A percentile compares a stretch with the other conserved stretches of the same genome.
phyloP scores from a whole-genome alignment of 2,797 vertebrate species.

The Pangasius larnaudii region DNA sequence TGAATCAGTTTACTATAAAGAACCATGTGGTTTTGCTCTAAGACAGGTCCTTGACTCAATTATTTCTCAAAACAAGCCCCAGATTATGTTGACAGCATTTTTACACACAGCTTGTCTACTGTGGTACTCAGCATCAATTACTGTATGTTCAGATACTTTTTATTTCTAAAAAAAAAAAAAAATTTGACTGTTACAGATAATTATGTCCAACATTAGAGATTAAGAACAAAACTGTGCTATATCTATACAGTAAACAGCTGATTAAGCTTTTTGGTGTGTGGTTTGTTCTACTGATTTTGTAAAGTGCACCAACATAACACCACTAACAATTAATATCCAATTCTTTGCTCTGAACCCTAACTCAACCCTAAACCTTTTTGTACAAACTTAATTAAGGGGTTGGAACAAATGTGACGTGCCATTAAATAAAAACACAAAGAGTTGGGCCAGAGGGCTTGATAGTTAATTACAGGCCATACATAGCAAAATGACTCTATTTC shows the following conservation, averaged over 20 bases:
- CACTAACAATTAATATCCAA: slow-evolving; percentile 26
- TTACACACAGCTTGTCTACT: neutral
- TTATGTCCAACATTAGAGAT: neutral
- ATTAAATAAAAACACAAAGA: slow-evolving; percentile 58
- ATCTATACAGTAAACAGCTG: neutral
- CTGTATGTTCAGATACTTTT: neutral
- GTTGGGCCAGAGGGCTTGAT: slow-evolving; percentile 40
- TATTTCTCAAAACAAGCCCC: neutral
- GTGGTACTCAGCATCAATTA: neutral
- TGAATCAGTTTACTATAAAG: neutral
- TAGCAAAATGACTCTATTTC: slow-evolving; percentile 40
- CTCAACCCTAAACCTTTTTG: slow-evolving; percentile 48
- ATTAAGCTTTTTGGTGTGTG: neutral
- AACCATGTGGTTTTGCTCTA: neutral
- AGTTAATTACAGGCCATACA: slow-evolving; percentile 50
- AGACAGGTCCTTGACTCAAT: neutral
- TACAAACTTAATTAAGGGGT: slow-evolving; percentile 53
- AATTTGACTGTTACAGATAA: neutral
- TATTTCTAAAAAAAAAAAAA: neutral
- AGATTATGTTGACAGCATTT: neutral
- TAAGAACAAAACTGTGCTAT: neutral
- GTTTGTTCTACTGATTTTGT: neutral
- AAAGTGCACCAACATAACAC: neutral
- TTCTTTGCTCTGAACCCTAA: slow-evolving; percentile 35
- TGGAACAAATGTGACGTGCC: slow-evolving; percentile 47